Conservation (phyloP, 2,797 vertebrate species). For the Clarias pachynema region DNA sequence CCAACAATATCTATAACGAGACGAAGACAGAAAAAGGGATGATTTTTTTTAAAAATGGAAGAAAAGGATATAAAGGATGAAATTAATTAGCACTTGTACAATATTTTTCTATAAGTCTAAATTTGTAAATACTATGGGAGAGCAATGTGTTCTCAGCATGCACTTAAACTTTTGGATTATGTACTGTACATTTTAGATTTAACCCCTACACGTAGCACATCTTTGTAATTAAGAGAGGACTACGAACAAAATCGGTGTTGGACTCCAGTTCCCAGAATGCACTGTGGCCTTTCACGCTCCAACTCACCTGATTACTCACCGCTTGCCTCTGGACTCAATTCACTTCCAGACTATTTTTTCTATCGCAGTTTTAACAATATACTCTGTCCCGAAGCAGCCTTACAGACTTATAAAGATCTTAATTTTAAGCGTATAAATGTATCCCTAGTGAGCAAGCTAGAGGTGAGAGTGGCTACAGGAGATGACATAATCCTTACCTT, state of each 20-base stretch:
- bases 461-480: not conserved
- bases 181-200: not conserved
- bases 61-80: not conserved
- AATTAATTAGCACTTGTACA: not conserved
- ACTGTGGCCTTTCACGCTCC: not conserved
- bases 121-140: not conserved
- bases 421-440: not conserved
- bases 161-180: not conserved
- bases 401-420: not conserved
- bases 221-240: not conserved
- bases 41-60: not conserved
- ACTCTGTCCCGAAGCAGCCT: not conserved
- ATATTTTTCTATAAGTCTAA: not conserved
- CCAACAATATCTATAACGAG: constrained; percentile 68
- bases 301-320: not conserved
- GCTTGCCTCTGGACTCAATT: not conserved
- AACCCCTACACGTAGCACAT: no score
- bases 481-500: not conserved
- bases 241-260: no score
- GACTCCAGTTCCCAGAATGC: constrained; percentile 13
- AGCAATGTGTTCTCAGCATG: not conserved
- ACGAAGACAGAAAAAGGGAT: not conserved
- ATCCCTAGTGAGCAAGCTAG: not conserved
- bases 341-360: not conserved
- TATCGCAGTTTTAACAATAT: not conserved